These are phyloP conservation scores for Drosophila littoralis DNA, from an alignment of 1,140 invertebrate species.

Conservation along the genomic window DNA sequence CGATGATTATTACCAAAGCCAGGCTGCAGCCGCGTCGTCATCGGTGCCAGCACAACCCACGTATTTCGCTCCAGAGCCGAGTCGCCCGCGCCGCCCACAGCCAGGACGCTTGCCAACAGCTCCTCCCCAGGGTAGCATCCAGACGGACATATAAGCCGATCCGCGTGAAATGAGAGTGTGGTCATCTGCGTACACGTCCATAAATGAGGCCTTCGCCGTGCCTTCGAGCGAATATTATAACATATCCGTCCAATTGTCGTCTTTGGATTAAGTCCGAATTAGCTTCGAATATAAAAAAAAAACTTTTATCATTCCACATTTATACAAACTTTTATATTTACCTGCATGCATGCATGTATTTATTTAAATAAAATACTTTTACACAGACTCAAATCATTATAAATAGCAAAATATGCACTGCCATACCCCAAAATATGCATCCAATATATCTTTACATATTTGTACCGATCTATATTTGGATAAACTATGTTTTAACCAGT, in stretches of 20 bases:
- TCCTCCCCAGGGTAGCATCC: slow-evolving; percentile 59
- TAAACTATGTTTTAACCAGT: too few species aligned
- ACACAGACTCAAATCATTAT: slow-evolving; percentile 9
- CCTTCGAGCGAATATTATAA: slow-evolving; percentile 11
- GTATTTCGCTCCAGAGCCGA: slow-evolving; percentile 71
- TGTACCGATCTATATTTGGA: too few species aligned
- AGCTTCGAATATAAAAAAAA: slow-evolving; percentile 25
- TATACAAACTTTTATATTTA: slow-evolving; percentile 22
- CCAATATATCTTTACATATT: too few species aligned
- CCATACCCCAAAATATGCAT: too few species aligned
- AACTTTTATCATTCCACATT: slow-evolving; percentile 33
- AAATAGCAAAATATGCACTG: too few species aligned
- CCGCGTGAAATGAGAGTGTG: background rate
- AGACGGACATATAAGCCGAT: slow-evolving; percentile 70
- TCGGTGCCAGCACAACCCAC: slow-evolving; percentile 78
- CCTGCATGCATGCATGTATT: slow-evolving; percentile 17
- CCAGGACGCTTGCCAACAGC: slow-evolving; percentile 60
- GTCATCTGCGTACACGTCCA: background rate
- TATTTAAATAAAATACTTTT: slow-evolving; percentile 38
- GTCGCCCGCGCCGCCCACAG: slow-evolving; percentile 74
- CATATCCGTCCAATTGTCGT: slow-evolving; percentile 37
- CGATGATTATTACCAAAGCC: slow-evolving; percentile 84
- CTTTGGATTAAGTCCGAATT: slow-evolving; percentile 29
- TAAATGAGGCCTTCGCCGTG: slow-evolving; percentile 14
- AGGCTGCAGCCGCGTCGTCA: slow-evolving; percentile 62